Base-by-base conservation (phyloP, 1,140 invertebrate species). In the Ooceraea biroi region DNA sequence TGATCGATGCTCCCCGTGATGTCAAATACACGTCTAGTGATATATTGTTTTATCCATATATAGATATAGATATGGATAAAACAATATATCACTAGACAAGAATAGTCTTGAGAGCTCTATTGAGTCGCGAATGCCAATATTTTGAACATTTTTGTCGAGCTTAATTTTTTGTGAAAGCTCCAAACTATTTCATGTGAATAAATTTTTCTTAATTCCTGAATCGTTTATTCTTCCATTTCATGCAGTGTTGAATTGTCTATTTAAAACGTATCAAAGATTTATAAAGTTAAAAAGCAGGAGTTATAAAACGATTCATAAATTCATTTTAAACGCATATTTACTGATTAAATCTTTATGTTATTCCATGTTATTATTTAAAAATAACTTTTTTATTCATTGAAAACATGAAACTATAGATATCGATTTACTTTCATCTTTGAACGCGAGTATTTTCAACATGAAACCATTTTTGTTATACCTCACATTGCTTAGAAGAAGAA, bases 381-480 rank as follows among this genome's bases (percentile, higher is more conserved):
- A 41, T 68, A 58, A 57, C 25, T 10, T 71, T 78, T 8, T 44
- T n/a, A 8, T 68, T 78, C n/a, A 30, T 17, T 30, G 52, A 69
- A 78, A 50, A 55, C 8, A 12, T 22, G 27, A 19, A 78, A 69
- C 65, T 27, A n/a, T n/a, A 65, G 25, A 41, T 27, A 71, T 80
- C 52, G 25, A 58, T 60, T 71, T 71, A 27, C 36, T 58, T 69
- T 41, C 8, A 22, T 22, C n/a, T 71, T 78, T 71, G 71, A 71
- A 80, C 36, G 8, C 50, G 76, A 80, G n/a, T 22, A 71, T 57
- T 69, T 57, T 46, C 65, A 69, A 46, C n/a, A 14, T 41, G 11
- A 30, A 77, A 41, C 17, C n/a, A 57, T 80, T 57, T 69, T 80
- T 80, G 63, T 77, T 65, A 78, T 27, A 78, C n/a, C 36, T 80